phyloP scores from a whole-genome alignment of 2,888 invertebrate species.

The Tyria jacobaeae region DNA sequence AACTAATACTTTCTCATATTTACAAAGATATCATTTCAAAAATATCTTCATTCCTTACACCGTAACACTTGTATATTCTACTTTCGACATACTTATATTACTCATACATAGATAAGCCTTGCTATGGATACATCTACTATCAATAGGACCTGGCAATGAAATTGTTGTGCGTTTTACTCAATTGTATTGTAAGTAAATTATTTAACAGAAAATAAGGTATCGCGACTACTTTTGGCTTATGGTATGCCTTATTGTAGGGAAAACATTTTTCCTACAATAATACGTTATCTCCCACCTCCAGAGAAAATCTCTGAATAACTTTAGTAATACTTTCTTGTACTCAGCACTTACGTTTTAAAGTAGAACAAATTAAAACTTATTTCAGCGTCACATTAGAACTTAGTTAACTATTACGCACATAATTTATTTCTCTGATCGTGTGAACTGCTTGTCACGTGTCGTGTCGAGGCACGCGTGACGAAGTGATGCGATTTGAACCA shows the following conservation, averaged over 20 bases:
- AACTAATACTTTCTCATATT: too few species aligned
- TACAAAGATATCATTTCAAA: too few species aligned
- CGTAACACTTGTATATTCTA: too few species aligned
- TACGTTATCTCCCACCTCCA: background rate
- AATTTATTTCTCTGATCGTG: conserved; percentile 22
- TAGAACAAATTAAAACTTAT: background rate
- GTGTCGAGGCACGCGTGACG: conserved; percentile 47
- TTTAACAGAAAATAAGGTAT: background rate
- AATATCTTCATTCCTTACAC: too few species aligned
- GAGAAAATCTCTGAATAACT: background rate
- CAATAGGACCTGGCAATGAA: background rate
- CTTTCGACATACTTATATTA: too few species aligned
- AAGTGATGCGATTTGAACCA: conserved; percentile 53
- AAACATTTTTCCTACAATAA: too few species aligned
- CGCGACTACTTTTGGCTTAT: too few species aligned
- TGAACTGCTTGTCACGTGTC: conserved; percentile 43
- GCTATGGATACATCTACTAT: background rate
- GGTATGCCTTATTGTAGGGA: too few species aligned
- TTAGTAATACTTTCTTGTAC: background rate
- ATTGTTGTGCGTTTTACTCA: too few species aligned
- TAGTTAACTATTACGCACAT: conserved; percentile 10
- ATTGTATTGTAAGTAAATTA: too few species aligned
- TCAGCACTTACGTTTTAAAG: background rate
- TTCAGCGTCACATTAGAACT: background rate
- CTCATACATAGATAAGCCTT: too few species aligned